phyloP scores from a whole-genome alignment of 2,113 vertebrate species.

The Balaeniceps rex region DNA sequence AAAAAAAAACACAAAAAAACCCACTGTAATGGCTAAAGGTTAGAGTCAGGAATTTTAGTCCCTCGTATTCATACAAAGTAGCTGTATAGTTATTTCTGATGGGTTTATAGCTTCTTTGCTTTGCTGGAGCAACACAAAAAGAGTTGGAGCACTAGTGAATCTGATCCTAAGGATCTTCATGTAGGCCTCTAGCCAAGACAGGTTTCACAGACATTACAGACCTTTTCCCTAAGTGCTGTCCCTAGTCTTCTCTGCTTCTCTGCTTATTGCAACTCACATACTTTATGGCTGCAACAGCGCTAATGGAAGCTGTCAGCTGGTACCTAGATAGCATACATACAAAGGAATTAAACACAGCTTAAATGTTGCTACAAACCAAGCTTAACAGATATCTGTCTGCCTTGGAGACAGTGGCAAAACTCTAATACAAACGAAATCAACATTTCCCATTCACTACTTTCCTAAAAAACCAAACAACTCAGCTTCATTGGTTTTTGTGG shows the following conservation, averaged over 20 bases:
- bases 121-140: neutral
- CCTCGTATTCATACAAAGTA: neutral
- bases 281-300: neutral
- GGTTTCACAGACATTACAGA: neutral
- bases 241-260: neutral
- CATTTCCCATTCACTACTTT: neutral
- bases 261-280: neutral
- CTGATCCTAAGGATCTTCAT: neutral
- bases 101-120: neutral
- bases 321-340: neutral
- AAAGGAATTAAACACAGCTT: neutral
- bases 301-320: neutral
- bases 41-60: neutral
- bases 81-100: neutral
- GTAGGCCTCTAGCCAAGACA: neutral
- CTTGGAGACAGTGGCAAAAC: neutral
- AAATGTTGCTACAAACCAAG: neutral
- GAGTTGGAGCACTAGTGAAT: neutral
- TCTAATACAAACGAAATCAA: neutral
- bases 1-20: neutral
- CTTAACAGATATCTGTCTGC: neutral
- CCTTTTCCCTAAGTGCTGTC: neutral
- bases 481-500: neutral
- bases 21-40: neutral
- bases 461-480: neutral